Base-by-base conservation (phyloP, 2,113 vertebrate species). In the Galeopterus variegatus region DNA sequence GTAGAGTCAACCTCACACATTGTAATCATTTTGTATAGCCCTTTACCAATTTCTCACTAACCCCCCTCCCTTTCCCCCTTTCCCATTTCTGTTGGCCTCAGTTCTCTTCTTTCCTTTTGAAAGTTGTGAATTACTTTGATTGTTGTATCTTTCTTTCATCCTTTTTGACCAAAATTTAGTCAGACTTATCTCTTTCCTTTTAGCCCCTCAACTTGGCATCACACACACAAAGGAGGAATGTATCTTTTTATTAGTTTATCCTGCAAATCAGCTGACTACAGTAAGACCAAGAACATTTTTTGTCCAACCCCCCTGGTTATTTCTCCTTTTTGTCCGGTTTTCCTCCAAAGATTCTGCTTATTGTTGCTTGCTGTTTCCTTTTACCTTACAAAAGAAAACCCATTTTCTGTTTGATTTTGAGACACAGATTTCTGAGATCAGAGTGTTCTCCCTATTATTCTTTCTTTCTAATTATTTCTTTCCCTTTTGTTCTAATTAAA, bases 331-430 rank as follows among this genome's bases (percentile, higher is more conserved):
- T 90, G n/a, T 33, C 26, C 1, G 72, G 50, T 8, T 75, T 88
- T 50, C 45, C 69, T 91, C 26, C n/a, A 69, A 86, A 90, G 24
- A 17, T 33, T 72, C 26, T 82, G 31, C 7, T 67, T 76, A 9
- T 82, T 11, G 85, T n/a, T 79, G 13, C n/a, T 93, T 96, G 28
- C 54, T 36, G 2, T 64, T 36, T 86, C 48, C 45, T 73, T 79
- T 79, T 85, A 45, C 23, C 33, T 10, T 81, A 10, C 67, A 73
- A 73, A 91, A 72, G 3, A 87, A 73, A 90, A 65, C 2, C 0
- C 18, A 69, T 94, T 94, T 94, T 67, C 60, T 62, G 23, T 88
- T 91, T 88, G n/a, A 26, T 70, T 92, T 75, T 77, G 45, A 88
- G 62, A 70, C 23, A 92, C 36, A 87, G 79, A 62, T 69, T 94